Evolutionary conservation across 2,113 vertebrate species (phyloP).

Genomic region (Eleginops maclovinus): DNA sequence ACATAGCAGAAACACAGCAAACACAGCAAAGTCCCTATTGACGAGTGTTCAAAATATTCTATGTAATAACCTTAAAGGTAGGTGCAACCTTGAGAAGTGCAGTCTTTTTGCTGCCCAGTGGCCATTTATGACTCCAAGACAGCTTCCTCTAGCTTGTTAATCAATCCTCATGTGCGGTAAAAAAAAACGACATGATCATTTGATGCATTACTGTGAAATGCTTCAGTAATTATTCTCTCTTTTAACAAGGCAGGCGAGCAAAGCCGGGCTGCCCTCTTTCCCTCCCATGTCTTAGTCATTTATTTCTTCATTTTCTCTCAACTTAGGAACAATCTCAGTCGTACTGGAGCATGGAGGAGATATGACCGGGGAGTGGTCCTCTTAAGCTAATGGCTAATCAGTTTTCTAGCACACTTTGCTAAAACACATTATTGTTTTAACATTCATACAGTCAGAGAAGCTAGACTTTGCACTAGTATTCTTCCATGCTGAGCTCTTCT

Average conservation of each 20-base stretch:
- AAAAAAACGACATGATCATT: constrained; percentile 68
- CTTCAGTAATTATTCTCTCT: constrained; percentile 79
- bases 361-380: constrained; percentile 41
- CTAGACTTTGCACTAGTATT: not conserved
- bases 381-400: constrained; percentile 51
- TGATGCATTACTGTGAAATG: constrained; percentile 73
- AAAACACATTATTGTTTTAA: constrained; percentile 3
- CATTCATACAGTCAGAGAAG: constrained; percentile 2
- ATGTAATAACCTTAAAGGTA: constrained; percentile 25
- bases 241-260: constrained; percentile 74
- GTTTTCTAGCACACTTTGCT: constrained; percentile 15
- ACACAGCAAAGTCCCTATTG: not conserved
- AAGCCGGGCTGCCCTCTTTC: constrained; percentile 51
- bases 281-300: constrained; percentile 69
- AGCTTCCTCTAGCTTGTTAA: constrained; percentile 60
- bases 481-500: not conserved
- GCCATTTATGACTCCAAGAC: constrained; percentile 37
- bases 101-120: constrained; percentile 23
- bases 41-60: constrained; percentile 7
- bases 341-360: constrained; percentile 51
- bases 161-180: constrained; percentile 62
- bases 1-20: too few species aligned
- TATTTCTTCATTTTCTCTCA: constrained; percentile 72
- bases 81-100: constrained; percentile 34
- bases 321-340: constrained; percentile 58